Evolutionary conservation across 2,113 vertebrate species (phyloP).

Genomic region (Lanius collurio): DNA sequence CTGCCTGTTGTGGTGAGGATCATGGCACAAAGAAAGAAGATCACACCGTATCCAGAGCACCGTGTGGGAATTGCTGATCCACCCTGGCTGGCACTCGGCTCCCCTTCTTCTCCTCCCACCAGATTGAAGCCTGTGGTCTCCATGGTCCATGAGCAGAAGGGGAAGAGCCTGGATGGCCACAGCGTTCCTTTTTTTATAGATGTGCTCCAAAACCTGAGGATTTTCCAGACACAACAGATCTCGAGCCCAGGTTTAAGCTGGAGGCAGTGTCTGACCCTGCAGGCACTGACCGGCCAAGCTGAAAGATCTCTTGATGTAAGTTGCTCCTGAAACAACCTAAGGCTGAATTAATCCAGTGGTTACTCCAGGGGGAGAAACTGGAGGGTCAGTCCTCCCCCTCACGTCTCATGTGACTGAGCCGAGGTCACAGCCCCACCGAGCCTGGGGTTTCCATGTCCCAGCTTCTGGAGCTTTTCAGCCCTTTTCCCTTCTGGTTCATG

Average conservation of each 20-base stretch:
- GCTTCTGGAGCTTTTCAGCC: background rate
- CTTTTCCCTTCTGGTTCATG: accelerated
- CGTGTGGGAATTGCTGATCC: accelerated
- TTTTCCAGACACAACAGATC: background rate
- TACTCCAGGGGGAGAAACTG: background rate
- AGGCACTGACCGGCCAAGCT: background rate
- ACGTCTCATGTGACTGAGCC: background rate
- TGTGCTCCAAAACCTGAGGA: background rate
- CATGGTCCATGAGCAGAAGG: background rate
- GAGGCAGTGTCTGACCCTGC: background rate
- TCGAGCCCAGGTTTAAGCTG: background rate
- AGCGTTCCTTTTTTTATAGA: background rate
- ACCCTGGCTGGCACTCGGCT: accelerated
- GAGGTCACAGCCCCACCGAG: accelerated
- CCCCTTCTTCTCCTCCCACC: background rate
- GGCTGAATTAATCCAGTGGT: background rate
- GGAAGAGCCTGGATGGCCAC: background rate
- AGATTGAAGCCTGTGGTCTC: background rate
- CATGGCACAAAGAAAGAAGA: background rate
- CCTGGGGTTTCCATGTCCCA: background rate
- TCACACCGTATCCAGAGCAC: accelerated
- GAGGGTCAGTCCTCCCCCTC: background rate
- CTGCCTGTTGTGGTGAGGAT: background rate
- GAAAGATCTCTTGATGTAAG: background rate
- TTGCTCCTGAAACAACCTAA: background rate